Evolutionary conservation across 2,113 vertebrate genomes (phyloP).

Genomic region (Odontesthes bonariensis): DNA sequence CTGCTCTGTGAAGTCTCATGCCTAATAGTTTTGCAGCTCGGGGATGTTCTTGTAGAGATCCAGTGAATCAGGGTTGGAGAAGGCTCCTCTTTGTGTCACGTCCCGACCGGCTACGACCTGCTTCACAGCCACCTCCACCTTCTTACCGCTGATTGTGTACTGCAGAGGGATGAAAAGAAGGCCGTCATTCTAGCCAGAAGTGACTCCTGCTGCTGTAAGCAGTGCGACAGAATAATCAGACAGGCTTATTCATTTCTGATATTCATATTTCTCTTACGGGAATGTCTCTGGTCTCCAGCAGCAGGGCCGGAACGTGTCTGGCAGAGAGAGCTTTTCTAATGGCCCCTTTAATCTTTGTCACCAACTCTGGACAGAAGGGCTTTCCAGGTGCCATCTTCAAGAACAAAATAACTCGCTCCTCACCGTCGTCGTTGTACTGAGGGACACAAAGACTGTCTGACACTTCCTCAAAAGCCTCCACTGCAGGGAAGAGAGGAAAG

Average conservation of each 20-base stretch:
- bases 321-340: constrained; percentile 91
- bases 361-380: constrained; percentile 83
- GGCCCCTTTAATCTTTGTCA: constrained; percentile 83
- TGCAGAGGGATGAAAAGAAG: constrained; percentile 59
- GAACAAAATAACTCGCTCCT: constrained; percentile 95
- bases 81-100: constrained; percentile 89
- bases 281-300: constrained; percentile 93
- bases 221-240: constrained; percentile 9
- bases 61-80: constrained; percentile 94
- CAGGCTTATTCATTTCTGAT: constrained; percentile 14
- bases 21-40: constrained; percentile 92
- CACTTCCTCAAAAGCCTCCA: constrained; percentile 97
- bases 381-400: constrained; percentile 89
- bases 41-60: constrained; percentile 94
- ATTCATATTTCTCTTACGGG: constrained; percentile 84
- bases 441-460: constrained; percentile 94
- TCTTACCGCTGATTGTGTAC: constrained; percentile 97
- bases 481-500: constrained; percentile 70
- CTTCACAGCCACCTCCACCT: constrained; percentile 97
- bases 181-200: constrained; percentile 22
- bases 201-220: constrained; percentile 4
- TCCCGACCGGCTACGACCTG: constrained; percentile 91
- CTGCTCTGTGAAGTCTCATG: neutral
- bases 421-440: constrained; percentile 91
- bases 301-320: constrained; percentile 90